Evolutionary conservation across 2,113 vertebrate genomes (phyloP), one percentile per base, ranked within the genome.

Genomic region (Pardalotus punctatus): DNA sequence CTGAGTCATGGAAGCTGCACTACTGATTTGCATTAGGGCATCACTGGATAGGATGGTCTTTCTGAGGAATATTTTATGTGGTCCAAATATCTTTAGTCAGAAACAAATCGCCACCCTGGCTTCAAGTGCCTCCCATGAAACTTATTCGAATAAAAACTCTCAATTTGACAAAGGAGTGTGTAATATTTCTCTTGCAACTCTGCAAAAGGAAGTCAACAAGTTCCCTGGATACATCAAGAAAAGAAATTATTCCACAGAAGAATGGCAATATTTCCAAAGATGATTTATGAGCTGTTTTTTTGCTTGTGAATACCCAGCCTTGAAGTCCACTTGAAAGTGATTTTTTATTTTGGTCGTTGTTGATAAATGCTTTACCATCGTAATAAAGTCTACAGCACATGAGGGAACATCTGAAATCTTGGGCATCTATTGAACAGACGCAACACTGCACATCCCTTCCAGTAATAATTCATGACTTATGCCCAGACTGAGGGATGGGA

Each of bases 311-410:
- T 76, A 54, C 17, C 4, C 57, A 84, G 33, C 81, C 73, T 94
- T 89, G 69, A 85, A 91, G 77, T 89, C 83, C 43, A 94, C 89
- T 95, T 79, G 70, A 82, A 93, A 93, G 45, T n/a, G 47, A 80
- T 56, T 65, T 80, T 78, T 86, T 86, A 28, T 38, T 51, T 38
- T 33, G 21, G 11, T 62, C 1, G 2, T 40, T 81, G 31, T 50
- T 96, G 84, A 87, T 85, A 85, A 79, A 96, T 85, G 66, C 5
- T 81, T 89, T 43, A 6, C 33, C 50, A 5, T 74, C 35, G 60
- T 64, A 82, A 79, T 71, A 77, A 82, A 91, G 62, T 88, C 66
- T 78, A 62, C 35, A 91, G 62, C 72, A 50, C 7, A 64, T 11
- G 77, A 94, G n/a, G 36, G 61, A 94, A 72, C 70, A 82, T 58